Percentiles rank a stretch among this genome's conserved stretches.
phyloP scores from a whole-genome alignment of 2,888 invertebrate genomes.

The Caenorhabditis sinica region DNA sequence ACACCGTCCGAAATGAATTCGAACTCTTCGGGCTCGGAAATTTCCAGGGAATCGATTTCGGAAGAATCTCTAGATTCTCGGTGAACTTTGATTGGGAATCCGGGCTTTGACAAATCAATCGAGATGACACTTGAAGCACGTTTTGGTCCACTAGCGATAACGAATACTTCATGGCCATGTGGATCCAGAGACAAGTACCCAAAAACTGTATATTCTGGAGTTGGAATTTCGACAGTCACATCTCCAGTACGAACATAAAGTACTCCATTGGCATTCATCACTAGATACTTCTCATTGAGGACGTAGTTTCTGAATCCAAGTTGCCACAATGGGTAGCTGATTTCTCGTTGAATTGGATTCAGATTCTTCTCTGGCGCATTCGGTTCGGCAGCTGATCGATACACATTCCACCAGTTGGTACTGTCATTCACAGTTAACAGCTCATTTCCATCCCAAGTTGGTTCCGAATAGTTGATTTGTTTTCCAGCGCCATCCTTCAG shows the following conservation, averaged over 20 bases:
- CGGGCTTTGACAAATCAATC: constrained; percentile 71
- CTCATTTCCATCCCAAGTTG: constrained; percentile 84
- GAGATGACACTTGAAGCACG: constrained; percentile 81
- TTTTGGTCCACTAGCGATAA: constrained; percentile 83
- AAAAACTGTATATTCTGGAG: constrained; percentile 70
- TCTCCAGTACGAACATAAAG: constrained; percentile 39
- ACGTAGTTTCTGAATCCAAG: constrained; percentile 71
- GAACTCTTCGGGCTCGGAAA: constrained; percentile 84
- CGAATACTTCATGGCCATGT: constrained; percentile 80
- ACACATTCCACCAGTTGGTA: constrained; percentile 85
- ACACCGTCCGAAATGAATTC: constrained; percentile 79
- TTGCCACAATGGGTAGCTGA: constrained; percentile 76
- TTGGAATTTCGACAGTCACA: constrained; percentile 39
- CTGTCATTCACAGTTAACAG: constrained; percentile 84
- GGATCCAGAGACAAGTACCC: constrained; percentile 61
- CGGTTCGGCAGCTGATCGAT: constrained; percentile 77
- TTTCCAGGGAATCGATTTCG: constrained; percentile 77
- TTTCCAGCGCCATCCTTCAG: constrained; percentile 66
- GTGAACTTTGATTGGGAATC: constrained; percentile 52
- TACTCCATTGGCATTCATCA: constrained; percentile 57
- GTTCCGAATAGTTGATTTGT: constrained; percentile 83
- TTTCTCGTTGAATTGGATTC: constrained; percentile 66
- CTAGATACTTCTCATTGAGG: constrained; percentile 43
- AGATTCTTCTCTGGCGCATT: constrained; percentile 63
- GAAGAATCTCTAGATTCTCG: constrained; percentile 65